phyloP scores from a whole-genome alignment of 2,888 invertebrate genomes.

The Muscina levida region DNA sequence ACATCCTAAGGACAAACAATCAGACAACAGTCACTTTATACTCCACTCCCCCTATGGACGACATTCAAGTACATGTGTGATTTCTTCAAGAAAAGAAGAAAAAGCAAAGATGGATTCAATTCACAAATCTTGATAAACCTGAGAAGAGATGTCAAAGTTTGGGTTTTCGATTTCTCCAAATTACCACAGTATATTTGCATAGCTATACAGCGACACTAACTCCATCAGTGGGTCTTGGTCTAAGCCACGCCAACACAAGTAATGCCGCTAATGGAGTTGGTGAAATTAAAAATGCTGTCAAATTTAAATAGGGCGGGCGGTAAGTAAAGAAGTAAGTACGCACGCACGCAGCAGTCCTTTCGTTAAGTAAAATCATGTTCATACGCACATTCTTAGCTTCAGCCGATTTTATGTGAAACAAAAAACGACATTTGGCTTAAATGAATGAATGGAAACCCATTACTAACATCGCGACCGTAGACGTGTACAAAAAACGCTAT shows the following conservation, averaged over 20 bases:
- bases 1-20: constrained; percentile 73
- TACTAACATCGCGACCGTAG: constrained; percentile 38
- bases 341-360: constrained; percentile 22
- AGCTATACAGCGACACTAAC: neutral
- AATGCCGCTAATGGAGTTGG: constrained; percentile 55
- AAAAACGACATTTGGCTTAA: constrained; percentile 48
- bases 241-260: constrained; percentile 21
- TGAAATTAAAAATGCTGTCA: constrained; percentile 60
- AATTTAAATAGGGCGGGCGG: constrained; percentile 39
- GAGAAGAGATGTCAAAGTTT: constrained; percentile 40
- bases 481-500: constrained; percentile 68
- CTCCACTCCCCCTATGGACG: constrained; percentile 18
- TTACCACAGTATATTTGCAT: constrained; percentile 50
- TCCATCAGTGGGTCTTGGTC: neutral
- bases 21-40: constrained; percentile 46
- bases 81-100: constrained; percentile 29
- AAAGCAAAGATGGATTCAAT: too few relatives aligned
- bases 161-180: constrained; percentile 64
- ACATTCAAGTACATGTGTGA: constrained; percentile 3
- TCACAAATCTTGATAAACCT: constrained; percentile 37
- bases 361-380: constrained; percentile 36
- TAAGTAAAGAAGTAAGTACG: constrained; percentile 23
- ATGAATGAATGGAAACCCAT: constrained; percentile 72
- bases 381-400: neutral
- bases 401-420: constrained; percentile 6